These are phyloP conservation scores for Fistularia tabacaria DNA, from an alignment of 2,797 vertebrate species.

Conservation along the genomic window DNA sequence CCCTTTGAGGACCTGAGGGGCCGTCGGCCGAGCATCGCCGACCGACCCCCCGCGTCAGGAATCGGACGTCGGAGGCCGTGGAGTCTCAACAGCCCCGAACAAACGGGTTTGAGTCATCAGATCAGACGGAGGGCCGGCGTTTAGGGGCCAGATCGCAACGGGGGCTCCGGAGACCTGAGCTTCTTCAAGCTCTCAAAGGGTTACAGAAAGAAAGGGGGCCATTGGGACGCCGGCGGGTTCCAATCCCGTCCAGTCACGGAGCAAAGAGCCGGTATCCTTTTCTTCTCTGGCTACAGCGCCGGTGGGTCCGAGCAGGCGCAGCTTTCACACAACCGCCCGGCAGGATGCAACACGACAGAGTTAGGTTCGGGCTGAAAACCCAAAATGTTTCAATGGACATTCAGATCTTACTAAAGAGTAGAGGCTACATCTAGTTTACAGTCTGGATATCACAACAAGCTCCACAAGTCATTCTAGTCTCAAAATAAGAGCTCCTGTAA, in stretches of 20 bases:
- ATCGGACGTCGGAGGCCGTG: constrained; percentile 9
- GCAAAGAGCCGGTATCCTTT: constrained; percentile 89
- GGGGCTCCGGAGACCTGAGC: constrained; percentile 15
- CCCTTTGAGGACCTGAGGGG: constrained; percentile 78
- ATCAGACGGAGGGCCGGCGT: too few species aligned
- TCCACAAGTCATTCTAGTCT: constrained; percentile 60
- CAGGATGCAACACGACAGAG: constrained; percentile 23
- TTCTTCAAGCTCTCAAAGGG: constrained; percentile 82
- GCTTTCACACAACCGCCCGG: constrained; percentile 22
- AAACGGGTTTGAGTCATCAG: too few species aligned
- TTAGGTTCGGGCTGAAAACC: constrained; percentile 7
- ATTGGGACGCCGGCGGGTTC: constrained; percentile 66
- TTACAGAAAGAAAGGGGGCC: constrained; percentile 77
- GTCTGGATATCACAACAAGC: constrained; percentile 54
- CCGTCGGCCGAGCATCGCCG: constrained; percentile 5
- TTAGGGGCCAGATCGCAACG: too few species aligned
- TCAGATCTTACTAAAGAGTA: constrained; percentile 51
- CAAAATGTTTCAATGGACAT: constrained; percentile 46
- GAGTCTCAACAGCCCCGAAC: too few species aligned
- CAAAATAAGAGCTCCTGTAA: constrained; percentile 75
- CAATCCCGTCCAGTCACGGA: constrained; percentile 63
- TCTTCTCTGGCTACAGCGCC: constrained; percentile 64
- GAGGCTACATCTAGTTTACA: constrained; percentile 52
- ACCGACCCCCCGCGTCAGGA: constrained; percentile 12
- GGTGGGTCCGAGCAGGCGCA: constrained; percentile 42